A percentile compares a stretch with the other conserved stretches of the same genome.
These are phyloP conservation scores for Digitonthophagus gazella DNA, from an alignment of 2,888 invertebrate genomes.

Conservation along the genomic window DNA sequence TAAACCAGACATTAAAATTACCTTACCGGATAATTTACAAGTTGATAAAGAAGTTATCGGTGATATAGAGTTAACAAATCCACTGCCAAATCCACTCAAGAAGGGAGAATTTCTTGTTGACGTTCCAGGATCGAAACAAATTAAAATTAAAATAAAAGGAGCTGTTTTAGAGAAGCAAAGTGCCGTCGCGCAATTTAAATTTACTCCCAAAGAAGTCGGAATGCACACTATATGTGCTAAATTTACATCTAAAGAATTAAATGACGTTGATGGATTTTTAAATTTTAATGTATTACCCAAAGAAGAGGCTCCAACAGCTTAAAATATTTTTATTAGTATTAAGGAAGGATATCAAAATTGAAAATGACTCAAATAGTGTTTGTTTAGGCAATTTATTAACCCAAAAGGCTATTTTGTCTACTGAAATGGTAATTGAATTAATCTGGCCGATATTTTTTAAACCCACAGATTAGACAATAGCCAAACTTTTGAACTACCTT, in stretches of 20 bases:
- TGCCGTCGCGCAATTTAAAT: slow-evolving; percentile 71
- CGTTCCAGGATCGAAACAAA: slow-evolving; percentile 74
- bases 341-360: too few species aligned
- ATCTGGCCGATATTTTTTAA: too few species aligned
- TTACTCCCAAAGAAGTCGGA: slow-evolving; percentile 76
- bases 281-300: slow-evolving; percentile 66
- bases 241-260: slow-evolving; percentile 82
- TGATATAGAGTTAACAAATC: slow-evolving; percentile 73
- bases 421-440: too few species aligned
- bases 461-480: too few species aligned
- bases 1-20: slow-evolving; percentile 84
- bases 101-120: slow-evolving; percentile 79
- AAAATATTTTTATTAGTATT: too few species aligned
- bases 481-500: too few species aligned
- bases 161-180: slow-evolving; percentile 64
- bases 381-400: background rate
- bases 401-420: too few species aligned
- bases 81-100: slow-evolving; percentile 74
- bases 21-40: slow-evolving; percentile 57
- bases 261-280: slow-evolving; percentile 87
- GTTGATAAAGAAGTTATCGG: slow-evolving; percentile 56
- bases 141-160: slow-evolving; percentile 68
- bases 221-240: slow-evolving; percentile 82
- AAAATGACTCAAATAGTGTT: too few species aligned
- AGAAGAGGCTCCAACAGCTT: slow-evolving; percentile 7